These are phyloP conservation scores for Temnothorax ravouxi DNA, from an alignment of 2,888 invertebrate species.

Conservation along the genomic window DNA sequence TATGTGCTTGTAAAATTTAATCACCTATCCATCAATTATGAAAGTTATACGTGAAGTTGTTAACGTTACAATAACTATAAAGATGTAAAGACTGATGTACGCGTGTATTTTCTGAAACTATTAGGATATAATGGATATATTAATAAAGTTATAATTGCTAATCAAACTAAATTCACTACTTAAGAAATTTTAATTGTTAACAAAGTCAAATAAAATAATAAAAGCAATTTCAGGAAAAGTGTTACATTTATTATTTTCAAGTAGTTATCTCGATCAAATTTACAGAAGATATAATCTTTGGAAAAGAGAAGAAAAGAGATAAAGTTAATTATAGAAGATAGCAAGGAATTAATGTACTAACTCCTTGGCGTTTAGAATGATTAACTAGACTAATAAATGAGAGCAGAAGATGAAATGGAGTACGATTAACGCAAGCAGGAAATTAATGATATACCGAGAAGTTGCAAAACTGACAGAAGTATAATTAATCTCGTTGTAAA, in stretches of 20 bases:
- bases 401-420: slow-evolving; percentile 1
- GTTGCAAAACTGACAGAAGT: slow-evolving; percentile 23
- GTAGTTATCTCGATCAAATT: neutral
- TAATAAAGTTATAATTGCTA: slow-evolving; percentile 26
- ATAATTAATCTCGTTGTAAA: slow-evolving; percentile 41
- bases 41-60: slow-evolving; percentile 14
- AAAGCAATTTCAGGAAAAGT: neutral
- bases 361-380: neutral
- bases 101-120: neutral
- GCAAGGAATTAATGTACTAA: slow-evolving; percentile 2
- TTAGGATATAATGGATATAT: neutral
- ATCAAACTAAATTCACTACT: neutral
- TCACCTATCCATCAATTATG: neutral
- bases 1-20: slow-evolving; percentile 4
- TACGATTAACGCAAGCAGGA: slow-evolving; percentile 16
- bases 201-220: neutral
- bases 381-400: slow-evolving; percentile 33
- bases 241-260: neutral
- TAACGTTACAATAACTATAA: slow-evolving; percentile 12
- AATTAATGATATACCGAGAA: slow-evolving; percentile 22
- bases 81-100: neutral
- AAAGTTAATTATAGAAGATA: slow-evolving; percentile 21
- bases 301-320: neutral
- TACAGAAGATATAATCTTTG: slow-evolving; percentile 3
- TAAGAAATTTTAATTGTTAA: neutral